Evolutionary conservation across 2,888 invertebrate species (phyloP).

Genomic region (Drosophila gaucha): DNA sequence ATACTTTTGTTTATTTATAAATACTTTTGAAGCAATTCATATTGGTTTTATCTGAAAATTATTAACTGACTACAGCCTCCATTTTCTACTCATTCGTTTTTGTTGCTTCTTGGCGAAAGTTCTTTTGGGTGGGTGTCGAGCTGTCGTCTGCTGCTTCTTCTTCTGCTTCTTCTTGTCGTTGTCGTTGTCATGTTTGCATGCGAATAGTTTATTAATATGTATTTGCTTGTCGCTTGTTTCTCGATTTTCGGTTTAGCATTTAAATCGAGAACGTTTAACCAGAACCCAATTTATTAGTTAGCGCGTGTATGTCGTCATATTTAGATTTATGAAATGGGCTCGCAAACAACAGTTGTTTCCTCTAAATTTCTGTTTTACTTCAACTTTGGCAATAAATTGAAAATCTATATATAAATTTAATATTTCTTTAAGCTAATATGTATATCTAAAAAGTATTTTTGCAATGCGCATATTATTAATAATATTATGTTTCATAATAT

Average conservation of each 20-base stretch:
- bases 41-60: conserved; percentile 47
- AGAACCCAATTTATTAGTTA: conserved; percentile 43
- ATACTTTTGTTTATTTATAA: conserved; percentile 68
- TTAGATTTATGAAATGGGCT: conserved; percentile 59
- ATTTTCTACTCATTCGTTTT: not conserved
- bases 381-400: conserved; percentile 12
- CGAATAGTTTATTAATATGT: conserved; percentile 51
- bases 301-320: conserved; percentile 57
- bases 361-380: not conserved
- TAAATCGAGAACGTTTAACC: conserved; percentile 49
- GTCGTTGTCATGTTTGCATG: conserved; percentile 26
- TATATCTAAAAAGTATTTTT: too few species aligned
- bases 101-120: conserved; percentile 8
- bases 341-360: conserved; percentile 46
- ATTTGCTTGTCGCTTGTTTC: conserved; percentile 1
- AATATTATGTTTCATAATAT: too few species aligned
- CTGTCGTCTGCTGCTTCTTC: not conserved
- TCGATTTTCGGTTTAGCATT: conserved; percentile 36
- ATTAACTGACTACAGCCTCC: conserved; percentile 39
- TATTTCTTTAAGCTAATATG: too few species aligned
- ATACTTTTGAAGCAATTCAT: conserved; percentile 24
- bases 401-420: not conserved
- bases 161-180: conserved; percentile 10
- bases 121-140: conserved; percentile 1
- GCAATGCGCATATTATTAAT: too few species aligned